Base-by-base conservation (phyloP, 2,113 vertebrate species). In the Bolborhynchus lineola region DNA sequence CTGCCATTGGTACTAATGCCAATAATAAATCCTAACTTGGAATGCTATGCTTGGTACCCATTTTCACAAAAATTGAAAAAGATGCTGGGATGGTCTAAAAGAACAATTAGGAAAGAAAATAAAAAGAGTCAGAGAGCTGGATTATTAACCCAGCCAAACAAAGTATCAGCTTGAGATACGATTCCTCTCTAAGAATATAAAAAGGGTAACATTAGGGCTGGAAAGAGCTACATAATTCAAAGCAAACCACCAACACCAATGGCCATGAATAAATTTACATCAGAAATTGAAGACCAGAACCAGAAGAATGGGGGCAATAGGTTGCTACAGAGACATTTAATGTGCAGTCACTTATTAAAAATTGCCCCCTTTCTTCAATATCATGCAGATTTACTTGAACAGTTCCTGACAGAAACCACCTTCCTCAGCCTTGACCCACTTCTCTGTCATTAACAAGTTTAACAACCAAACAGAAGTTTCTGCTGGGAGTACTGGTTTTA, bases 191-290 rank as follows among this genome's bases (percentile, higher is more conserved):
- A 68, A 57, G 39, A 69, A 78, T 76, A 63, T 31, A 78, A 67
- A 93, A 83, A 9, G 13, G 9, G 28, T 23, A 88, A 65, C 24
- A 72, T 80, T 82, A 86, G 55, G 21, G n/a, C 16, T 90, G 46
- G 60, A 88, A 92, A 74, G 19, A 77, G 24, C 50, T 86, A 21
- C 29, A 68, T 77, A 90, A 88, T 88, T 67, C 80, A 93, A 91
- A 95, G 39, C 11, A 92, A 90, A 95, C 84, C 69, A 75, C 24
- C 46, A 81, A 71, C 2, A 11, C 26, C 86, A 95, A 93, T 33
- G 35, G n/a, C 57, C 52, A 62, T 79, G 84, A 91, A 89, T 87
- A 95, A 64, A 93, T 84, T 88, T 93, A 75, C 69, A 89, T 75
- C 26, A 46, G 15, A 78, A 97, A 93, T 4, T 39, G 60, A 91